phyloP scores from a whole-genome alignment of 64 coral and sea anemone species.

The Trachythela sp. region DNA sequence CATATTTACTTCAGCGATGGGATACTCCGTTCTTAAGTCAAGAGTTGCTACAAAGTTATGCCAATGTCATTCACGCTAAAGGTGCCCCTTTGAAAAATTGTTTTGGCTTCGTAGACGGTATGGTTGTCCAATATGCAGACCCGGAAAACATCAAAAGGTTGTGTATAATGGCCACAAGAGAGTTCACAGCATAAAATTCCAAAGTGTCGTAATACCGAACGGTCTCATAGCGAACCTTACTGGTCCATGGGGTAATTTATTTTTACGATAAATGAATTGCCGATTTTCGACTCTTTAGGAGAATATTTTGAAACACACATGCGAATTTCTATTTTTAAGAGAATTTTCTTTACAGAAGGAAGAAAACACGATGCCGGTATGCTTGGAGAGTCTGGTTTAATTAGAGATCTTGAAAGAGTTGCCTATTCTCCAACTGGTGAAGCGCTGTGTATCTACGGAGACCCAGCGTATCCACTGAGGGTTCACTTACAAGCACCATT shows the following conservation, averaged over 20 bases:
- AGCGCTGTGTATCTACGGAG: background rate
- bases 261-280: background rate
- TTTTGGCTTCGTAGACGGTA: background rate
- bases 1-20: background rate
- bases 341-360: background rate
- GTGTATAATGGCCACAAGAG: background rate
- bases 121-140: background rate
- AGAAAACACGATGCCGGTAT: slow-evolving; percentile 2
- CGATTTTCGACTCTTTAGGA: background rate
- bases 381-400: background rate
- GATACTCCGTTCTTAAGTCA: background rate
- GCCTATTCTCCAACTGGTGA: background rate
- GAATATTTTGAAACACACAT: background rate
- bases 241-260: background rate
- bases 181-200: background rate
- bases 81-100: background rate
- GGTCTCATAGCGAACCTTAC: background rate
- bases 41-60: background rate
- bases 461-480: background rate
- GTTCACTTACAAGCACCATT: slow-evolving; percentile 9
- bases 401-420: background rate
- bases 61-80: background rate
- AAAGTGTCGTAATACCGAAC: background rate
- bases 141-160: background rate
- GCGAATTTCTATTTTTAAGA: background rate